phyloP scores from a whole-genome alignment of 2,888 invertebrate genomes.

The Brenthis daphne region DNA sequence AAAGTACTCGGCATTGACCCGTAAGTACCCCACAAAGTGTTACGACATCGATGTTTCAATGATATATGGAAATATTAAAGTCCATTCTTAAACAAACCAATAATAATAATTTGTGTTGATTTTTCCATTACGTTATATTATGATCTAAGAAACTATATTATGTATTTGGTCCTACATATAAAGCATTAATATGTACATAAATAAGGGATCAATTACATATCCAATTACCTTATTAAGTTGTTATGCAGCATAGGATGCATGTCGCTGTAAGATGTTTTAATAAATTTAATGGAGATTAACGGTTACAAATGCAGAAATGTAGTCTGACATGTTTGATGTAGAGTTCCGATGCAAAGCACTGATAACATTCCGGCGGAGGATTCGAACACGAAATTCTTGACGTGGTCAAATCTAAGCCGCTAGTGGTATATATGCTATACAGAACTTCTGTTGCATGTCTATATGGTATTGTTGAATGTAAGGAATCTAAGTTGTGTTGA shows the following conservation, averaged over 20 bases:
- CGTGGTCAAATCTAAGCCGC: slow-evolving; percentile 64
- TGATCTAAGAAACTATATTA: too few species aligned
- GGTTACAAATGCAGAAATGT: slow-evolving; percentile 67
- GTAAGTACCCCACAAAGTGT: slow-evolving; percentile 41
- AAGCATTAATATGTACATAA: slow-evolving; percentile 1
- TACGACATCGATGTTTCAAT: slow-evolving; percentile 32
- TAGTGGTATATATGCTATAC: slow-evolving; percentile 56
- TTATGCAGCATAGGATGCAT: slow-evolving; percentile 49
- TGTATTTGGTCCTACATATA: not conserved
- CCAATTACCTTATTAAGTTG: slow-evolving; percentile 66
- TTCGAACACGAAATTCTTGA: slow-evolving; percentile 76
- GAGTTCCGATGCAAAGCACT: slow-evolving; percentile 69
- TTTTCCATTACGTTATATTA: too few species aligned
- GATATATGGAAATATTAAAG: slow-evolving; percentile 25
- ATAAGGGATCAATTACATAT: slow-evolving; percentile 61
- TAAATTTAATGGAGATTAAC: slow-evolving; percentile 51
- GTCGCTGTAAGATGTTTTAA: slow-evolving; percentile 35
- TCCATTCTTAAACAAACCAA: not conserved
- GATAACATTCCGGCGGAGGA: slow-evolving; percentile 78
- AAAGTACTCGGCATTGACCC: slow-evolving; percentile 74
- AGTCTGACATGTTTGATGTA: slow-evolving; percentile 65
- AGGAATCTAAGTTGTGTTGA: slow-evolving; percentile 72
- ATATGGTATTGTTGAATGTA: slow-evolving; percentile 57
- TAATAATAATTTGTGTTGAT: too few species aligned
- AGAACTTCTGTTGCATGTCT: slow-evolving; percentile 46